These are phyloP conservation scores for Perithous albicinctus DNA, from an alignment of 2,888 invertebrate species.

Conservation along the genomic window DNA sequence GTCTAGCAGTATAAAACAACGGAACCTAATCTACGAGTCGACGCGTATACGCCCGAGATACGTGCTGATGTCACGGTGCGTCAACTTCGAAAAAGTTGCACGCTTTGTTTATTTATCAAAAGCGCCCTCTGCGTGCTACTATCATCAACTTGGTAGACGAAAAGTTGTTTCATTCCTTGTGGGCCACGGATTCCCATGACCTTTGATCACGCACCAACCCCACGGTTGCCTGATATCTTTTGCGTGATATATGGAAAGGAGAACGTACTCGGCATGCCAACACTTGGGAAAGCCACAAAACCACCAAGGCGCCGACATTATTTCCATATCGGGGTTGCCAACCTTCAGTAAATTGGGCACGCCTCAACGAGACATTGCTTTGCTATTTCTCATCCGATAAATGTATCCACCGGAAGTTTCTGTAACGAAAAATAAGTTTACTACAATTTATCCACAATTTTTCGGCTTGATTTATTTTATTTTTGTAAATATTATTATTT, in stretches of 20 bases:
- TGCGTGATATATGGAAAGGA: slow-evolving; percentile 60
- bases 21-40: slow-evolving; percentile 54
- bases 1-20: slow-evolving; percentile 1
- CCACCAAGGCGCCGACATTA: slow-evolving; percentile 64
- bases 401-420: background rate
- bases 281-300: slow-evolving; percentile 40
- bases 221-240: slow-evolving; percentile 20
- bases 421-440: background rate
- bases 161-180: too few species aligned
- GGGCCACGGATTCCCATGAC: slow-evolving; percentile 42
- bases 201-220: slow-evolving; percentile 37
- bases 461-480: too few species aligned
- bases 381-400: background rate
- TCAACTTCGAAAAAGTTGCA: slow-evolving; percentile 50
- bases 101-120: slow-evolving; percentile 56
- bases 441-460: background rate
- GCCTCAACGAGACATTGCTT: background rate
- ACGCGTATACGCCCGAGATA: slow-evolving; percentile 25
- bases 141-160: background rate
- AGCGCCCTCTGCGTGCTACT: slow-evolving; percentile 4
- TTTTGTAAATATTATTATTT: too few species aligned
- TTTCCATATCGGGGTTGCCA: slow-evolving; percentile 73
- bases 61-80: slow-evolving; percentile 56
- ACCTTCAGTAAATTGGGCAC: slow-evolving; percentile 67
- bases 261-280: slow-evolving; percentile 63